These are phyloP conservation scores for Cydia amplana DNA, from an alignment of 1,140 invertebrate genomes.

Conservation along the genomic window DNA sequence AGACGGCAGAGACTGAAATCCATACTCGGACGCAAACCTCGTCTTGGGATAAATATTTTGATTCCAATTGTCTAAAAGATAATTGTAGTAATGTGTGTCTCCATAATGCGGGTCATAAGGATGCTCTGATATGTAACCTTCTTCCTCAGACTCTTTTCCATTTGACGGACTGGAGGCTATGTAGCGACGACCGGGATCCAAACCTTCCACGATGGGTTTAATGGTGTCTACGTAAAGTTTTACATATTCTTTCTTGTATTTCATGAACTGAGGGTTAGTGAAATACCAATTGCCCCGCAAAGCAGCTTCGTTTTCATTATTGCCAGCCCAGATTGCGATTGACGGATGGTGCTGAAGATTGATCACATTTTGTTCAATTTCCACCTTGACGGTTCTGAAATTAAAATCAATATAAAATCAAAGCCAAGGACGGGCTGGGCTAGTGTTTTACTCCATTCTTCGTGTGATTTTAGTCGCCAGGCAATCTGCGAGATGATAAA, in stretches of 20 bases:
- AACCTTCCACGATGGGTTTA: slow-evolving; percentile 81
- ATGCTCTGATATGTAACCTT: slow-evolving; percentile 88
- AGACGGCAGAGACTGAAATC: slow-evolving; percentile 93
- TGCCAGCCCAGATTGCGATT: slow-evolving; percentile 94
- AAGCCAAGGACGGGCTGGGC: too few relatives aligned
- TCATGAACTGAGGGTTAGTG: slow-evolving; percentile 79
- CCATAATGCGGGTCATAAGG: slow-evolving; percentile 91
- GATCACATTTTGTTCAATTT: slow-evolving; percentile 91
- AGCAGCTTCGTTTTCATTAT: slow-evolving; percentile 98
- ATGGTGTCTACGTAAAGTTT: slow-evolving; percentile 92
- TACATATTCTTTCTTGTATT: slow-evolving; percentile 91
- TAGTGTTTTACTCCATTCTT: too few relatives aligned
- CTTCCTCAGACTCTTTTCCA: slow-evolving; percentile 86
- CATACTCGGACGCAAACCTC: slow-evolving; percentile 97
- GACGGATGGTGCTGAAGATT: slow-evolving; percentile 94
- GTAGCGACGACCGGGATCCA: slow-evolving; percentile 85
- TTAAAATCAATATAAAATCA: slow-evolving; percentile 28
- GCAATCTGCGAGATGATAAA: too few relatives aligned
- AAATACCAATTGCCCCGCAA: slow-evolving; percentile 92
- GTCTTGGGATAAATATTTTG: slow-evolving; percentile 87
- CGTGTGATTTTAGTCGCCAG: too few relatives aligned
- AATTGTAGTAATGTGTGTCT: slow-evolving; percentile 97
- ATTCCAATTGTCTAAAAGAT: slow-evolving; percentile 90
- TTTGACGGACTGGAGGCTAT: slow-evolving; percentile 96
- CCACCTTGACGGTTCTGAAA: slow-evolving; percentile 84